phyloP scores from a whole-genome alignment of 2,797 vertebrate genomes.

The Novumbra hubbsi region DNA sequence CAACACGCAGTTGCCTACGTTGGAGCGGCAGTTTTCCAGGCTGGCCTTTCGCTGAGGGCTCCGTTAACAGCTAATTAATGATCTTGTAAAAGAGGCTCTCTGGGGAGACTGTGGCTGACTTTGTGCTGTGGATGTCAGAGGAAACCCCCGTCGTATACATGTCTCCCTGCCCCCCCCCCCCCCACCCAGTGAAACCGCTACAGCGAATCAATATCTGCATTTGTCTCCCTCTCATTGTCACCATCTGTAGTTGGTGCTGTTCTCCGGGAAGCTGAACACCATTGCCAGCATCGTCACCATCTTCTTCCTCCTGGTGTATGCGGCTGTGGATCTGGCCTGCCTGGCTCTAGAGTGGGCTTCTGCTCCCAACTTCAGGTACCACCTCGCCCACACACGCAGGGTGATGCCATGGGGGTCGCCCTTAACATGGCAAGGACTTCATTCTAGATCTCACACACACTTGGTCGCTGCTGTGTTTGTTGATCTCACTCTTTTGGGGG shows the following conservation, averaged over 20 bases:
- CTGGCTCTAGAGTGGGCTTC: constrained; percentile 91
- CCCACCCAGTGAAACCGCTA: constrained; percentile 45
- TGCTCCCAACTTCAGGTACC: constrained; percentile 90
- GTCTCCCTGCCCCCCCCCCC: constrained; percentile 21
- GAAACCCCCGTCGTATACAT: constrained; percentile 18
- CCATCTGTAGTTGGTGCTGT: constrained; percentile 80
- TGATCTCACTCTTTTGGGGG: not conserved
- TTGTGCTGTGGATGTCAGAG: constrained; percentile 58
- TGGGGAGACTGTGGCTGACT: constrained; percentile 52
- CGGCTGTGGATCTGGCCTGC: constrained; percentile 86
- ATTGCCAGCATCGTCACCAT: constrained; percentile 89
- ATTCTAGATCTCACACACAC: not conserved
- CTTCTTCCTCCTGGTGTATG: constrained; percentile 90
- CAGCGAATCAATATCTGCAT: constrained; percentile 40
- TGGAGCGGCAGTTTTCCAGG: constrained; percentile 38
- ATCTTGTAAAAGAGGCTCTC: constrained; percentile 48
- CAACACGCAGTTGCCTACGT: too few relatives aligned
- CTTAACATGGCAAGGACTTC: not conserved
- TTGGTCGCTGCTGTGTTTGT: too few relatives aligned
- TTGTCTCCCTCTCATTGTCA: constrained; percentile 6
- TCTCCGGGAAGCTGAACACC: constrained; percentile 89
- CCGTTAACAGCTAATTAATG: constrained; percentile 67
- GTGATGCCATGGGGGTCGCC: not conserved
- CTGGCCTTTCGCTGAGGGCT: constrained; percentile 49
- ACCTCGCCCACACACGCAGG: too few relatives aligned